Percentiles rank a stretch among this genome's conserved stretches.
Conservation (phyloP, 2,888 invertebrate genomes). For the Drosophila quinaria region DNA sequence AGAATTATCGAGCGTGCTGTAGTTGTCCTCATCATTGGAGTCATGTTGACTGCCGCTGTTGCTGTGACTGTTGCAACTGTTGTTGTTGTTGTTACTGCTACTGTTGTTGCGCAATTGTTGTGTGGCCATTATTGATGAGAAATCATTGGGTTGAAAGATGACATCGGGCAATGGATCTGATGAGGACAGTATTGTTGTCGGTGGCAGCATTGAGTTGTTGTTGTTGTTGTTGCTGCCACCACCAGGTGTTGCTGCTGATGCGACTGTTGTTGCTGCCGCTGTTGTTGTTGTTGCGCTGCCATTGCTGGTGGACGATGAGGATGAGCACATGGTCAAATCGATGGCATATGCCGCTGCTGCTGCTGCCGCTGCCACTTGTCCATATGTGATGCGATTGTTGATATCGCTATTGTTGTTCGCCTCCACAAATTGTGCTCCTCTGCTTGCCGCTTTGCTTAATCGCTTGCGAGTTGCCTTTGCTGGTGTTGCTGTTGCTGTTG, state of each 20-base stretch:
- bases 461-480: constrained; percentile 48
- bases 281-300: constrained; percentile 51
- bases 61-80: constrained; percentile 50
- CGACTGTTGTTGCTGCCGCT: constrained; percentile 10
- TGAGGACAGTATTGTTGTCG: constrained; percentile 81
- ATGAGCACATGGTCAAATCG: constrained; percentile 82
- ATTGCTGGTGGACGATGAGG: constrained; percentile 78
- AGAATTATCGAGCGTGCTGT: constrained; percentile 73
- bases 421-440: constrained; percentile 18
- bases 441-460: constrained; percentile 44
- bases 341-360: constrained; percentile 57
- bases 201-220: constrained; percentile 78
- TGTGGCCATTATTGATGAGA: constrained; percentile 84
- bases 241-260: constrained; percentile 26
- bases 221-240: constrained; percentile 2
- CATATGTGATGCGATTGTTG: constrained; percentile 61
- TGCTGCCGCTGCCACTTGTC: neutral
- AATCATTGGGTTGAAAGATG: constrained; percentile 83
- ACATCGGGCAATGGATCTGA: constrained; percentile 84
- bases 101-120: constrained; percentile 72
- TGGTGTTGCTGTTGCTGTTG: constrained; percentile 23
- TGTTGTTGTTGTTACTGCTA: constrained; percentile 28
- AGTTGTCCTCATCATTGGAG: constrained; percentile 74
- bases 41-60: constrained; percentile 66
- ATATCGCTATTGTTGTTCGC: constrained; percentile 43